Percentiles rank a stretch among this genome's conserved stretches.
phyloP scores from a whole-genome alignment of 2,888 invertebrate genomes.

The Diabrotica balteata region DNA sequence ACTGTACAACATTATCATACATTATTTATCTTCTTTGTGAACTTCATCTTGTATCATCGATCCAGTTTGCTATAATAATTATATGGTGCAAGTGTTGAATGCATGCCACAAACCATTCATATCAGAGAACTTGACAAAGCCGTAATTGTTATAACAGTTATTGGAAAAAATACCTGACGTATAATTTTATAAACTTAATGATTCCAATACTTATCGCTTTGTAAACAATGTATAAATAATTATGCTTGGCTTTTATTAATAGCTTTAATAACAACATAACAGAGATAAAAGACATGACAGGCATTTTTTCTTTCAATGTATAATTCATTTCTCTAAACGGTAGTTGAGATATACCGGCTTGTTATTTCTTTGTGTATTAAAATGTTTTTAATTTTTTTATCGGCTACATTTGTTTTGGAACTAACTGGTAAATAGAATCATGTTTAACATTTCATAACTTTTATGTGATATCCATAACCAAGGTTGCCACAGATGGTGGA shows the following conservation, averaged over 20 bases:
- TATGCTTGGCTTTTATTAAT: slow-evolving; percentile 40
- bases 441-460: slow-evolving; percentile 16
- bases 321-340: slow-evolving; percentile 22
- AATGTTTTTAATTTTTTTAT: slow-evolving; percentile 24
- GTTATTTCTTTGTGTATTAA: slow-evolving; percentile 22
- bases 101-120: too few species aligned
- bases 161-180: slow-evolving; percentile 21
- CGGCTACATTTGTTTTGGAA: slow-evolving; percentile 17
- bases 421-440: slow-evolving; percentile 2
- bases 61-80: too few species aligned
- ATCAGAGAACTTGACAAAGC: too few species aligned
- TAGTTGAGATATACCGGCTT: slow-evolving; percentile 19
- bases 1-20: too few species aligned
- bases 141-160: too few species aligned
- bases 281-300: slow-evolving; percentile 34
- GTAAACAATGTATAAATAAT: slow-evolving; percentile 33
- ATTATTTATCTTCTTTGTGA: too few species aligned
- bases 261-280: slow-evolving; percentile 37
- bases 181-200: slow-evolving; percentile 16
- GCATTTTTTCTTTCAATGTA: slow-evolving; percentile 11
- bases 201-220: slow-evolving; percentile 24
- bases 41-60: too few species aligned
- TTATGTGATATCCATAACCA: not conserved
- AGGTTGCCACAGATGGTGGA: not conserved
- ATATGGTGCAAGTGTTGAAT: too few species aligned